Conservation (phyloP, 2,888 invertebrate species). For the Helicoverpa assulta region DNA sequence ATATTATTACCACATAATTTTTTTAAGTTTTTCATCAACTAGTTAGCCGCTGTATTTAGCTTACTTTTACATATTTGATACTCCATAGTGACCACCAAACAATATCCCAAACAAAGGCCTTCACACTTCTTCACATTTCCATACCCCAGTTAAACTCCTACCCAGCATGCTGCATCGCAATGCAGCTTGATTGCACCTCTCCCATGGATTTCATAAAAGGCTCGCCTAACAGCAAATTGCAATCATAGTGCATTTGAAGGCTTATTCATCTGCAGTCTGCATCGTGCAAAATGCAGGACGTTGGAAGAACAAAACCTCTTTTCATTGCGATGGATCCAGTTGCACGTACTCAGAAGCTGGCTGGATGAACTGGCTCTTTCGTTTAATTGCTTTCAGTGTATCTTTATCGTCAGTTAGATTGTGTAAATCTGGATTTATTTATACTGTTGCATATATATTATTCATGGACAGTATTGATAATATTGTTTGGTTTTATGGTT, state of each 20-base stretch:
- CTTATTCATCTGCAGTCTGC: slow-evolving; percentile 1
- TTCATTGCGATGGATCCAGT: slow-evolving; percentile 1
- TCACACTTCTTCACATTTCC: not conserved
- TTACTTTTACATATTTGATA: too few species aligned
- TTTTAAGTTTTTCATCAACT: too few species aligned
- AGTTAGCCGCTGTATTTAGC: too few species aligned
- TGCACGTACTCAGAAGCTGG: not conserved
- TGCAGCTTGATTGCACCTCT: slow-evolving; percentile 2
- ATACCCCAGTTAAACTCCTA: not conserved
- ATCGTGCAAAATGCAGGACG: not conserved
- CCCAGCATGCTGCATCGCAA: slow-evolving; percentile 1
- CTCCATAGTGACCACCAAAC: too few species aligned
- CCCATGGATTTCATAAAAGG: not conserved
- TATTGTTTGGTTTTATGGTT: too few species aligned
- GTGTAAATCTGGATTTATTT: too few species aligned
- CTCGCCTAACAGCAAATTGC: slow-evolving; percentile 1
- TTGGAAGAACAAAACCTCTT: slow-evolving; percentile 1
- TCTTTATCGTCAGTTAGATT: too few species aligned
- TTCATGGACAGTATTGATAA: too few species aligned
- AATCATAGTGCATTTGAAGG: slow-evolving; percentile 1
- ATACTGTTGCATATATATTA: too few species aligned
- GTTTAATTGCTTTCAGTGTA: too few species aligned
- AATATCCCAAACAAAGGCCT: too few species aligned
- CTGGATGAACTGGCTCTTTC: not conserved
- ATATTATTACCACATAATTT: too few species aligned